Evolutionary conservation across 1,140 invertebrate genomes (phyloP).

Genomic region (Scaptodrosophila lebanonensis): DNA sequence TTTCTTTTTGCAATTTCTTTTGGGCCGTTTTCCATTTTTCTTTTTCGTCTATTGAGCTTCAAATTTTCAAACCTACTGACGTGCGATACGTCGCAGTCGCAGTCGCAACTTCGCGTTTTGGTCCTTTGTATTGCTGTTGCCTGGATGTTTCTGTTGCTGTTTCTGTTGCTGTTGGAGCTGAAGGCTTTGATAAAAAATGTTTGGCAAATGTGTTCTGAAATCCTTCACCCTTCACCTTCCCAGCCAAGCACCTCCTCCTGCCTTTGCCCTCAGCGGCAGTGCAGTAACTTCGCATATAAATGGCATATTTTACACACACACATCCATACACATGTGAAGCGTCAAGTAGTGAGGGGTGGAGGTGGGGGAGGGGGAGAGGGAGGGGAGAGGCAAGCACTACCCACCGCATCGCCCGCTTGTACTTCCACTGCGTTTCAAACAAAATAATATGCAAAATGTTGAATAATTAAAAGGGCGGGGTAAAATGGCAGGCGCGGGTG

Average conservation of each 20-base stretch:
- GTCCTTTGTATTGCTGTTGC: neutral
- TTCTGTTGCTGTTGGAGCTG: constrained; percentile 55
- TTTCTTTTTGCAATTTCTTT: constrained; percentile 39
- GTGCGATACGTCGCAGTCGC: constrained; percentile 53
- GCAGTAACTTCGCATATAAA: constrained; percentile 55
- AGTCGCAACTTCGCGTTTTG: neutral
- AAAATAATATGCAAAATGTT: constrained; percentile 74
- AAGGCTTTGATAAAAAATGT: constrained; percentile 73
- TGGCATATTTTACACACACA: constrained; percentile 72
- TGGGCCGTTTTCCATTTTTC: constrained; percentile 18
- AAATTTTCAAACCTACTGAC: constrained; percentile 68
- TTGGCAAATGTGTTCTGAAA: constrained; percentile 66
- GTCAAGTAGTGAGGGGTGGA: neutral
- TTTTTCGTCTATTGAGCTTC: constrained; percentile 71
- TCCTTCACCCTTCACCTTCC: constrained; percentile 39
- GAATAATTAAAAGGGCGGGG: constrained; percentile 60
- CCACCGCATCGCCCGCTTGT: neutral
- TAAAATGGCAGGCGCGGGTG: too few species aligned
- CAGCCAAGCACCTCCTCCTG: constrained; percentile 24
- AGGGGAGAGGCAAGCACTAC: neutral
- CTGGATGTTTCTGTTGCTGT: constrained; percentile 11
- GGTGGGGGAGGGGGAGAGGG: neutral
- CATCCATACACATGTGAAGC: too few species aligned
- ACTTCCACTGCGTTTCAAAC: constrained; percentile 53
- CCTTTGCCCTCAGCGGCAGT: constrained; percentile 47